These are phyloP conservation scores for Pollenia amentaria DNA, from an alignment of 2,888 invertebrate species.

Conservation along the genomic window DNA sequence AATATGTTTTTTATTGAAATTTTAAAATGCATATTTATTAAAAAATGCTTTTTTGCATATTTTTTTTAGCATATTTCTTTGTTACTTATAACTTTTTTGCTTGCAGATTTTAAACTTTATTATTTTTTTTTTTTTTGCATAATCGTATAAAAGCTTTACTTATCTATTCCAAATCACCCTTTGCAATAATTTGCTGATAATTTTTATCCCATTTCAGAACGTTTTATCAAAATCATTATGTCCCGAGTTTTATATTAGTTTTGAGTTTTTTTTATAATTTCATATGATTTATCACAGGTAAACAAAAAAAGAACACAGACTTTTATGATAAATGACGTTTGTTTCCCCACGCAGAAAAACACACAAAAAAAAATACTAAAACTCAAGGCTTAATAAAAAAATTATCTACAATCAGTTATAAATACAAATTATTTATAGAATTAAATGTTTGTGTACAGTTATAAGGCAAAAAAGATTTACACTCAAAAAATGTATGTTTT, in stretches of 20 bases:
- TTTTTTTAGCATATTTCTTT: too few species aligned
- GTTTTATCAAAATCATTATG: conserved; percentile 19
- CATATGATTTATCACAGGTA: conserved; percentile 13
- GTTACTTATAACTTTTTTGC: too few species aligned
- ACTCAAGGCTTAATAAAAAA: conserved; percentile 3
- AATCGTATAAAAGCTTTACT: too few species aligned
- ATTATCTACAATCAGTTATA: conserved; percentile 8
- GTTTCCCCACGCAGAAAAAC: background rate
- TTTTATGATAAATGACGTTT: conserved; percentile 9
- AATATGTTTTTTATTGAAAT: too few species aligned
- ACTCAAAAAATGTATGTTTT: too few species aligned
- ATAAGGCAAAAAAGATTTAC: too few species aligned
- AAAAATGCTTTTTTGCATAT: too few species aligned
- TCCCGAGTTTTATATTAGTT: background rate
- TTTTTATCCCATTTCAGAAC: background rate
- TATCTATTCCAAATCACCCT: background rate
- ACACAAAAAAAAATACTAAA: background rate
- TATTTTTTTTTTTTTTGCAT: background rate
- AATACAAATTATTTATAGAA: conserved; percentile 16
- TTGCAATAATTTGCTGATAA: background rate
- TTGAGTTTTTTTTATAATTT: background rate
- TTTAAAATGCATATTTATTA: too few species aligned
- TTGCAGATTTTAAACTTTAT: background rate
- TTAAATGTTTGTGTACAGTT: background rate
- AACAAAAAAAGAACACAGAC: background rate